These are phyloP conservation scores for Luidia sarsii DNA, from an alignment of 53 echinoderm and acorn worm genomes.

Conservation along the genomic window DNA sequence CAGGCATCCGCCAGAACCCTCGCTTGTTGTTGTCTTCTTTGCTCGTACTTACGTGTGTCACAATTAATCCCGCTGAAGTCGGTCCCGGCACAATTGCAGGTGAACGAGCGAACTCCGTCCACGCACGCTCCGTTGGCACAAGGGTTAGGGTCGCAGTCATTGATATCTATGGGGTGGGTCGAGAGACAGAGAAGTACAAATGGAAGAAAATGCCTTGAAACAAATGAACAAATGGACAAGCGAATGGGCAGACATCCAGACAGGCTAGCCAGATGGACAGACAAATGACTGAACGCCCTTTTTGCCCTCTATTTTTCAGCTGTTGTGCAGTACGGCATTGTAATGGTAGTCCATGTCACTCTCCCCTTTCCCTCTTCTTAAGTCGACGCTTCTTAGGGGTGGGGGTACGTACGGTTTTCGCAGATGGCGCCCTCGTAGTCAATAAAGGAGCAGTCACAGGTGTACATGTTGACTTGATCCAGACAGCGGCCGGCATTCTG, in stretches of 20 bases:
- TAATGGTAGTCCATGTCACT: too few relatives aligned
- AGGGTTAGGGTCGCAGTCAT: background rate
- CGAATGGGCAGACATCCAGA: too few relatives aligned
- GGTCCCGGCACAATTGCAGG: constrained; percentile 14
- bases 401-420: constrained; percentile 4
- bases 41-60: constrained; percentile 16
- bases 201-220: background rate
- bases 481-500: background rate
- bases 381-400: background rate
- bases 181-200: too few relatives aligned
- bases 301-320: too few relatives aligned
- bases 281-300: too few relatives aligned
- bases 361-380: background rate
- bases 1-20: too few relatives aligned
- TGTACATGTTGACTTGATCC: background rate
- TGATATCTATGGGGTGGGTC: too few relatives aligned
- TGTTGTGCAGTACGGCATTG: too few relatives aligned
- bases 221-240: background rate
- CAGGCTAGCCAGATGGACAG: too few relatives aligned
- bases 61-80: constrained; percentile 1
- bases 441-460: constrained; percentile 12
- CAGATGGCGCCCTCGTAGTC: background rate
- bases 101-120: background rate
- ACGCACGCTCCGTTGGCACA: background rate
- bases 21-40: background rate